These are phyloP conservation scores for Myodes glareolus DNA, from an alignment of 2,113 vertebrate species.

Conservation along the genomic window DNA sequence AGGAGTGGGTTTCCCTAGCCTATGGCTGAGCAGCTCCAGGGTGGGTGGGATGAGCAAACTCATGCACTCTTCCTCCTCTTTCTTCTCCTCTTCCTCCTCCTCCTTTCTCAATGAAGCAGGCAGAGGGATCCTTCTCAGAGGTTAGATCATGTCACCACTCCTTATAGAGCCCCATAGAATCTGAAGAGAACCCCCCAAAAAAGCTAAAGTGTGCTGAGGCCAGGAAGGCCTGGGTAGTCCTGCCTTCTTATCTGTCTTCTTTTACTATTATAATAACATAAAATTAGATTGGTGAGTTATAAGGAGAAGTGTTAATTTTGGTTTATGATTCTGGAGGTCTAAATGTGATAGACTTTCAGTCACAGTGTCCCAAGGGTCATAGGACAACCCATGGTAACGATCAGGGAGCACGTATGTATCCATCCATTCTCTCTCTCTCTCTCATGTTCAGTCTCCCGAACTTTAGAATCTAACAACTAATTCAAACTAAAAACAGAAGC, in stretches of 20 bases:
- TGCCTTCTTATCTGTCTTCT: not conserved
- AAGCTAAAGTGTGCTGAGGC: not conserved
- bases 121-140: not conserved
- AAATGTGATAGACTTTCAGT: not conserved
- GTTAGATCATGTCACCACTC: not conserved
- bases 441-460: not conserved
- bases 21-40: too few species aligned
- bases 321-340: not conserved
- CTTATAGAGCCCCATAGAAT: not conserved
- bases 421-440: not conserved
- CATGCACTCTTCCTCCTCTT: not conserved
- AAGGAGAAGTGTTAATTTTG: not conserved
- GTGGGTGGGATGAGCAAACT: not conserved
- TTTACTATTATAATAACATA: not conserved
- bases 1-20: not conserved
- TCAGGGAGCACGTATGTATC: not conserved
- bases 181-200: not conserved
- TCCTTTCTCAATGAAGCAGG: not conserved
- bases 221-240: not conserved
- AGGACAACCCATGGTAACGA: too few species aligned
- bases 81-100: not conserved
- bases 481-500: not conserved
- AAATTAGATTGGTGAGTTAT: not conserved
- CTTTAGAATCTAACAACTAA: constrained; percentile 1
- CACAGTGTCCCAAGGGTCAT: not conserved